Base-by-base conservation (phyloP, 1,140 invertebrate species). In the Lepidotrigona ventralis region DNA sequence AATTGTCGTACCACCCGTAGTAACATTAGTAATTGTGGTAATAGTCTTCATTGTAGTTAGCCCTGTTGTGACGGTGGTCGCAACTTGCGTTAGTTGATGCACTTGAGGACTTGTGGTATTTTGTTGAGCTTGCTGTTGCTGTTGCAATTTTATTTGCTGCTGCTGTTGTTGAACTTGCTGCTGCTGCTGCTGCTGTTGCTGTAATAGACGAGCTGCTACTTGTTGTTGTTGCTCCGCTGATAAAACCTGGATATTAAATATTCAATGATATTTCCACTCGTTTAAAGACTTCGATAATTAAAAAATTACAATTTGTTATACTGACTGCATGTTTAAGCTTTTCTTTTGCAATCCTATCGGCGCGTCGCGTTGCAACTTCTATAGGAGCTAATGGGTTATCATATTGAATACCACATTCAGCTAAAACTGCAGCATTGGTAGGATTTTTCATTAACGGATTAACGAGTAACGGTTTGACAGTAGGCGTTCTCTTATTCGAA, bases 321-420 rank as follows among this genome's bases (percentile, higher is more conserved):
- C 85, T 91, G n/a, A 91, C 93, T 46, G 90, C 90, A 77, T 95
- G 92, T 84, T 96, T 95, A 85, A 95, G 90, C 89, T 98, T 98
- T 87, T 98, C 98, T 88, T 97, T 96, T 0, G 96, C 96, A 79
- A 98, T 96, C 81, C 98, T 95, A 89, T 99, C 98, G 5, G 97
- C 97, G 87, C 98, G 95, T 74, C 96, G 96, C 14, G 96, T 95
- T 5, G 98, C 98, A 56, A 99, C 97, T 87, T 98, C 97, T 87
- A 97, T 96, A 0, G 98, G 98, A 79, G 96, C 95, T 29, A 98
- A 93, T 1, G 98, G 98, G 84, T 95, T 95, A 86, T 99, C 98
- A 90, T 98, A 98, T 17, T 92, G 89, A 71, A 99, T 97, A 12
- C 97, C 97, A 91, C 96, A 96, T 71, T 99, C 98, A 53, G 96